These are phyloP conservation scores for Hermaeophaga mercurialis DNA, from an alignment of 2,888 invertebrate genomes.

Conservation along the genomic window DNA sequence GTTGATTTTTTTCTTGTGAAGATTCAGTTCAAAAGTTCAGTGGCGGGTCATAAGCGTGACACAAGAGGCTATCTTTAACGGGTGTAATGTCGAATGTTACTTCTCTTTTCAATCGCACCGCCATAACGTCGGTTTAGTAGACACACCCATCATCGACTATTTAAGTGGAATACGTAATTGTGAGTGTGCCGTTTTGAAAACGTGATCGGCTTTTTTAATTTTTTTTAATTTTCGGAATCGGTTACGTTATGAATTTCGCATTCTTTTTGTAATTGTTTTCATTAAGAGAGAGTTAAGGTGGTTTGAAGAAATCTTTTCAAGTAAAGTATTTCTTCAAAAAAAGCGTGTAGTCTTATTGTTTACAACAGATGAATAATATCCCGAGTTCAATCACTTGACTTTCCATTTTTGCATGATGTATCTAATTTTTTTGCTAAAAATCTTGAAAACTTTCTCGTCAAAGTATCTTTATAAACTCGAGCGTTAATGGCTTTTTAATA, in stretches of 20 bases:
- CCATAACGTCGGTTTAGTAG: not conserved
- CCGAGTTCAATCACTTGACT: constrained; percentile 1
- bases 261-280: too few species aligned
- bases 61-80: constrained; percentile 26
- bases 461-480: not conserved
- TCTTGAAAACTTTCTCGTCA: not conserved
- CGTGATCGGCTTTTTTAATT: too few species aligned
- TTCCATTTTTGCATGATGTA: not conserved
- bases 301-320: too few species aligned
- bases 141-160: not conserved
- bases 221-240: too few species aligned
- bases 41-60: constrained; percentile 31
- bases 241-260: too few species aligned
- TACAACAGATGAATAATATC: not conserved
- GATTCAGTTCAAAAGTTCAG: constrained; percentile 18
- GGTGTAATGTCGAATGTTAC: constrained; percentile 30
- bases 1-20: not conserved
- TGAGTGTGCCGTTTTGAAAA: not conserved
- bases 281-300: too few species aligned
- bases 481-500: not conserved
- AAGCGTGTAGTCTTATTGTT: too few species aligned
- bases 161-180: not conserved
- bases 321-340: too few species aligned
- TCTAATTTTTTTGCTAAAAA: constrained; percentile 1
- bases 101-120: not conserved